phyloP scores from a whole-genome alignment of 2,113 vertebrate species.

The Pomatorhinus ruficollis region DNA sequence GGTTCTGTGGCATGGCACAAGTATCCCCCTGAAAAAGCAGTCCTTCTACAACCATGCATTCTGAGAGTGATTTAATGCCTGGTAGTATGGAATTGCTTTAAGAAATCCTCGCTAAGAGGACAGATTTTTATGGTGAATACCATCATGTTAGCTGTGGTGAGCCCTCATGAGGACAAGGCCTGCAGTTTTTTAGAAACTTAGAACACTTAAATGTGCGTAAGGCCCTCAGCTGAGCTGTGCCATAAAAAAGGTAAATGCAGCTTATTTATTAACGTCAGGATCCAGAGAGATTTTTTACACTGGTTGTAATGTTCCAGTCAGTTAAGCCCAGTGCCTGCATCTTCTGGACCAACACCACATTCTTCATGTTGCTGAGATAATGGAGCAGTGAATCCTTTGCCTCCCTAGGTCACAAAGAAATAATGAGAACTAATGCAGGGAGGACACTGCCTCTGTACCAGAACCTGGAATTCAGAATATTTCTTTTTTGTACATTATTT shows the following conservation, averaged over 20 bases:
- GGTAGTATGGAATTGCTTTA: background rate
- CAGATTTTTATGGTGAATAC: background rate
- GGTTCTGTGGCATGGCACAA: background rate
- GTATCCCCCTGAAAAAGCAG: background rate
- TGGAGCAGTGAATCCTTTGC: background rate
- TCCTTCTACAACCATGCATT: background rate
- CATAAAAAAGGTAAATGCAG: background rate
- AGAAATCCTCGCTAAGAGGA: background rate
- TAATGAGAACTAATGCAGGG: background rate
- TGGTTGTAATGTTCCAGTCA: background rate
- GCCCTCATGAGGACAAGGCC: background rate
- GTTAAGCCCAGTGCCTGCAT: background rate
- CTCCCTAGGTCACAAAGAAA: background rate
- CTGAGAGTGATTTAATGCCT: background rate
- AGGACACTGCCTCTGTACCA: background rate
- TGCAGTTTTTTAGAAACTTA: background rate
- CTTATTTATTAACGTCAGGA: background rate
- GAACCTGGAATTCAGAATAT: background rate
- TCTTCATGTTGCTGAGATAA: background rate
- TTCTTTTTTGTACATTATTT: background rate
- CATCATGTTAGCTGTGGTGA: background rate
- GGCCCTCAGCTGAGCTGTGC: background rate
- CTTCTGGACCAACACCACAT: background rate
- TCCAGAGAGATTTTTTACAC: background rate
- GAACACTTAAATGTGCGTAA: background rate